phyloP scores from a whole-genome alignment of 2,113 vertebrate species.

The Takifugu bimaculatus region DNA sequence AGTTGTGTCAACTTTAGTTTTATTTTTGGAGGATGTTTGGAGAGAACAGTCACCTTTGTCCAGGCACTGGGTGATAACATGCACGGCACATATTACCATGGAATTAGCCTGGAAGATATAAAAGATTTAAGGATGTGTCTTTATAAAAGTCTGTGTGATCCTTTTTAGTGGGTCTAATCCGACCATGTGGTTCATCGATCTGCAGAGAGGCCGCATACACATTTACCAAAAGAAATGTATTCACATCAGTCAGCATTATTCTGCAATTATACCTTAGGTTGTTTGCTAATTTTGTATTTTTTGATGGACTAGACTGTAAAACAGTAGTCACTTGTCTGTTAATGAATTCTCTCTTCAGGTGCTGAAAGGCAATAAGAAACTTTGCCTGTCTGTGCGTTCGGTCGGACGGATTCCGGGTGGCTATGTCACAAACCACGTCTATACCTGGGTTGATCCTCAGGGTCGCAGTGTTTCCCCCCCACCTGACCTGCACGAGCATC shows the following conservation, averaged over 20 bases:
- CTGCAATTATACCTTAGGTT: no score
- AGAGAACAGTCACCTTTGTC: no score
- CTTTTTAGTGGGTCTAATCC: no score
- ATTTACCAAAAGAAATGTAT: no score
- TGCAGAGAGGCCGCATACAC: no score
- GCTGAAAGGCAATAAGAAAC: constrained; percentile 95
- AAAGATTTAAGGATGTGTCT: no score
- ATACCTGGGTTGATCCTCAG: constrained; percentile 96
- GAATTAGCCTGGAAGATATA: not conserved
- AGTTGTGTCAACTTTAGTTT: no score
- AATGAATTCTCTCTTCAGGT: constrained; percentile 70
- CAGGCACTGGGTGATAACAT: not conserved
- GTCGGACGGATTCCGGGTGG: constrained; percentile 91
- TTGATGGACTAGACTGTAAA: not conserved
- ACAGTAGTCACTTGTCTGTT: no score
- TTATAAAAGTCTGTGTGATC: no score
- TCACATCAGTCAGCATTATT: no score
- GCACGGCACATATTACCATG: not conserved
- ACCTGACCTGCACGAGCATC: constrained; percentile 78
- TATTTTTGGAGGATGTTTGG: no score
- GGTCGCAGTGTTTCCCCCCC: constrained; percentile 90
- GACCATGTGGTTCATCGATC: no score
- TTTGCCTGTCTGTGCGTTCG: constrained; percentile 85
- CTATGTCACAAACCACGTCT: constrained; percentile 95
- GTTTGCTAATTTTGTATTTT: not conserved